phyloP scores from a whole-genome alignment of 2,797 vertebrate genomes.

The Macroramphosus scolopax region DNA sequence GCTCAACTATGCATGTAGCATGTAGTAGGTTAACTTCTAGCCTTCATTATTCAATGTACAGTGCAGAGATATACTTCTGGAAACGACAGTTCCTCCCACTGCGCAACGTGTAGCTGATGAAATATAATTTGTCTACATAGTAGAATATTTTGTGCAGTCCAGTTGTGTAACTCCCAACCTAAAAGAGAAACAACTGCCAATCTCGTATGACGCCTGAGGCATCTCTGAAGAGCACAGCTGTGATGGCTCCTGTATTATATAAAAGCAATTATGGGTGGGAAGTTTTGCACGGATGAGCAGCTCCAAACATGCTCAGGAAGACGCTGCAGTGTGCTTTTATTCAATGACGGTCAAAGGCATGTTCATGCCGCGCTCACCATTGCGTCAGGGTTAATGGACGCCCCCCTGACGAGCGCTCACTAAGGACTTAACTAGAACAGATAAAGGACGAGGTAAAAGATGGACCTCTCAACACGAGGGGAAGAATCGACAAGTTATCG shows the following conservation, averaged over 20 bases:
- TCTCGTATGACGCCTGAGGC: conserved; percentile 35
- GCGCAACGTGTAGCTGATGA: no score
- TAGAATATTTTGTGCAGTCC: conserved; percentile 54
- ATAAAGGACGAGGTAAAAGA: conserved; percentile 3
- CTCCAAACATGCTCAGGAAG: conserved; percentile 11
- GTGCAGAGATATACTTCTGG: conserved; percentile 10
- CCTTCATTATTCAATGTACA: no score
- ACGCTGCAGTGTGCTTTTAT: conserved; percentile 3
- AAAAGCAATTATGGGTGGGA: conserved; percentile 26
- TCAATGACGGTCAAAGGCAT: conserved; percentile 1
- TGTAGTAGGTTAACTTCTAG: no score
- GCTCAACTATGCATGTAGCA: no score
- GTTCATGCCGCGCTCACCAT: conserved; percentile 10
- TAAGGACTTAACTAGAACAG: conserved; percentile 8
- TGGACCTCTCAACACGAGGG: background rate
- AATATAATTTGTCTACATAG: background rate
- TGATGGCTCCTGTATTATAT: conserved; percentile 5
- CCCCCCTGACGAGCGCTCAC: conserved; percentile 20
- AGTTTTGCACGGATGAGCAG: conserved; percentile 34
- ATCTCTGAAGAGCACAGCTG: conserved; percentile 16
- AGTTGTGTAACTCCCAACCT: conserved; percentile 24
- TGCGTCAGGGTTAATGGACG: conserved; percentile 44
- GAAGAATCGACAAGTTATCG: background rate
- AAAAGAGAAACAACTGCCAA: conserved; percentile 37
- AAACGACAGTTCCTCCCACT: conserved; percentile 26